phyloP scores from a whole-genome alignment of 2,113 vertebrate genomes.

The Aphyosemion australe region DNA sequence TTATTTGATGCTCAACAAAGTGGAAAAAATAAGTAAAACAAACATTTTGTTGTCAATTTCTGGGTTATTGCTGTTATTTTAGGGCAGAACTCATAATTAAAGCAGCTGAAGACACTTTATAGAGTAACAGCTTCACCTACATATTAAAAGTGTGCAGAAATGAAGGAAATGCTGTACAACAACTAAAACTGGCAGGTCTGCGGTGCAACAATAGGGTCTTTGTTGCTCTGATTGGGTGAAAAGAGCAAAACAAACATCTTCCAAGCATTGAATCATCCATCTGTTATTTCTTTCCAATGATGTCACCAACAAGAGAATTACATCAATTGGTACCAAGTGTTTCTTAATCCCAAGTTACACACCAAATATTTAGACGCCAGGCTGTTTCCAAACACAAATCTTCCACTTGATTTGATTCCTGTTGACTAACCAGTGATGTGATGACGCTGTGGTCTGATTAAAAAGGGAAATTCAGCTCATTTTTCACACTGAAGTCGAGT shows the following conservation, averaged over 20 bases:
- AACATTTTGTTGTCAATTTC: not conserved
- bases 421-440: constrained; percentile 9
- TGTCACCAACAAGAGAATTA: constrained; percentile 22
- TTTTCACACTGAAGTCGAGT: constrained; percentile 14
- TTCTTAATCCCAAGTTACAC: constrained; percentile 15
- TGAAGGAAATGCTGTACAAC: constrained; percentile 16
- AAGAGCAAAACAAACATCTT: constrained; percentile 6
- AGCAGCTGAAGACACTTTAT: constrained; percentile 14
- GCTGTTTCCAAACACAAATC: constrained; percentile 30
- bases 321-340: constrained; percentile 19
- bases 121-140: constrained; percentile 4
- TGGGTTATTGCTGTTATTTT: constrained; percentile 39
- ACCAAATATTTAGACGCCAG: constrained; percentile 18
- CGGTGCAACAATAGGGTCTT: not conserved
- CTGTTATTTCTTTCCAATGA: constrained; percentile 12
- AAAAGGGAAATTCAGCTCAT: constrained; percentile 3
- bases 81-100: constrained; percentile 44
- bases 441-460: constrained; percentile 12
- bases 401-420: constrained; percentile 33
- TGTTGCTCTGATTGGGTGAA: constrained; percentile 11
- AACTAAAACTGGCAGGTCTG: not conserved
- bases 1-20: not conserved
- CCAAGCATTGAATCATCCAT: not conserved
- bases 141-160: constrained; percentile 2
- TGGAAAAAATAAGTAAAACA: not conserved